phyloP scores from a whole-genome alignment of 2,113 vertebrate species.

The Echinops telfairi region DNA sequence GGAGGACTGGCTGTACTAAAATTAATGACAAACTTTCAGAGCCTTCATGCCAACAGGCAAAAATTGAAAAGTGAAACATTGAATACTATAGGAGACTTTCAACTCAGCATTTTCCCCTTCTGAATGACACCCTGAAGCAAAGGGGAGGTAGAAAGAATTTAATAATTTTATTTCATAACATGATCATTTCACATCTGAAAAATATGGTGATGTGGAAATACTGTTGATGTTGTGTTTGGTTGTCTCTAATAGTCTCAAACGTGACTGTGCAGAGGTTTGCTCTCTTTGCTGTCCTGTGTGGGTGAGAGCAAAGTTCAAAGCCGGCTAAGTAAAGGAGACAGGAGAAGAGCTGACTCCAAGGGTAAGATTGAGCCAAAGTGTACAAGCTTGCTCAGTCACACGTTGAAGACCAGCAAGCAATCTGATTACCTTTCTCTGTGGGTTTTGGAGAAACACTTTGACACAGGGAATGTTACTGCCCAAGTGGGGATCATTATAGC shows the following conservation, averaged over 20 bases:
- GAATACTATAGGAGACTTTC: neutral
- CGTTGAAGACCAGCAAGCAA: neutral
- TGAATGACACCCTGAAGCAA: neutral
- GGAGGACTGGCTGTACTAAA: neutral
- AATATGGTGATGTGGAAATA: neutral
- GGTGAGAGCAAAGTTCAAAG: neutral
- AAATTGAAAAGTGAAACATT: neutral
- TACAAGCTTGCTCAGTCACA: neutral
- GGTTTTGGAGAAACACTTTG: constrained; percentile 6
- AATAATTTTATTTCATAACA: neutral
- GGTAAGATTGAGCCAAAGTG: neutral
- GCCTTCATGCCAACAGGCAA: neutral
- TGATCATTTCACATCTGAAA: neutral
- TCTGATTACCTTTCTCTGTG: neutral
- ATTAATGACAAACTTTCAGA: neutral
- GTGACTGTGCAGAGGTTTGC: neutral
- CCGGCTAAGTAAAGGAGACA: neutral
- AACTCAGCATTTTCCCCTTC: neutral
- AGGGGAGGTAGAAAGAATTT: neutral
- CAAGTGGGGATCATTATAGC: constrained; percentile 31
- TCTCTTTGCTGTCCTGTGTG: neutral
- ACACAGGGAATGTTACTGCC: constrained; percentile 29
- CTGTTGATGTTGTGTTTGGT: constrained; percentile 2
- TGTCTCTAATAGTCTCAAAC: neutral
- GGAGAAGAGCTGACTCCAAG: neutral